phyloP scores from a whole-genome alignment of 2,797 vertebrate species.

The Tinamus major region DNA sequence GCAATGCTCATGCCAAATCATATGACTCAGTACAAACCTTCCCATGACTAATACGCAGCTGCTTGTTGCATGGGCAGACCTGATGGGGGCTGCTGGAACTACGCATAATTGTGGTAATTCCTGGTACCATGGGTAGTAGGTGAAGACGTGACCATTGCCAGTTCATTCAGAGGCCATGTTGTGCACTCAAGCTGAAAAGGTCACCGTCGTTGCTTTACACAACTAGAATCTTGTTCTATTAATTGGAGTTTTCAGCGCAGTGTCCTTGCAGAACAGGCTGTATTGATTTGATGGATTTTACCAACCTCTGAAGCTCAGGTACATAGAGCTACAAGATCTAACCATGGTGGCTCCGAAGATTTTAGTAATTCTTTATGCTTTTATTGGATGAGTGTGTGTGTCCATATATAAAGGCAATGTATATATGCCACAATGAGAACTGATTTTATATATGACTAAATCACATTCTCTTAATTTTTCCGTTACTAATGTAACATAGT shows the following conservation, averaged over 20 bases:
- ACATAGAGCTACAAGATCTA: neutral
- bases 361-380: neutral
- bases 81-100: neutral
- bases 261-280: neutral
- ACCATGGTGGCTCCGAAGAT: neutral
- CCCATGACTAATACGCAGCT: neutral
- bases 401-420: neutral
- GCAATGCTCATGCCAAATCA: neutral
- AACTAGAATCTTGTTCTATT: neutral
- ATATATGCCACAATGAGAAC: neutral
- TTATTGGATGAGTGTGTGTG: neutral
- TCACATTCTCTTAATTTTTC: neutral
- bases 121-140: neutral
- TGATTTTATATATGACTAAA: neutral
- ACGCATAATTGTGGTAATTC: rapidly evolving
- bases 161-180: neutral
- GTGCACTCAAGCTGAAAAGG: neutral
- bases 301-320: neutral
- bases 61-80: neutral
- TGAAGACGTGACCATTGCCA: neutral
- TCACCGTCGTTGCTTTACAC: neutral
- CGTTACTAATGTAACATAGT: neutral
- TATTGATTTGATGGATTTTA: neutral
- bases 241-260: neutral
- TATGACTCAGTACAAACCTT: neutral